phyloP scores from a whole-genome alignment of 2,113 vertebrate genomes.

The Butorides virescens region DNA sequence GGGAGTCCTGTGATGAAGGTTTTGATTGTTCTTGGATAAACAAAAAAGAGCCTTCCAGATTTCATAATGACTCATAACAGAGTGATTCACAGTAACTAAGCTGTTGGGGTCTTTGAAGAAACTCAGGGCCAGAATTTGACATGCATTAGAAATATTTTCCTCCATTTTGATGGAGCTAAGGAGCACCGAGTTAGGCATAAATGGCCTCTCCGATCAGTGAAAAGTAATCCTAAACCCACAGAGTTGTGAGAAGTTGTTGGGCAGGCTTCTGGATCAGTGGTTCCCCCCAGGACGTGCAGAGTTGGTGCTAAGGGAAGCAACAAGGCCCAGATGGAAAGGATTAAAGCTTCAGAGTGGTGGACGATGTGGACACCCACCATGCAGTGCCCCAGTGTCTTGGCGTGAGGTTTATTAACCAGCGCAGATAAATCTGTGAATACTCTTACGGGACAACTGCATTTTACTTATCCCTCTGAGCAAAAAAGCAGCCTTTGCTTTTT shows the following conservation, averaged over 20 bases:
- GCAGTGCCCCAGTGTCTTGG: not conserved
- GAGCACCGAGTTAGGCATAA: not conserved
- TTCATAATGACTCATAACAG: constrained; percentile 19
- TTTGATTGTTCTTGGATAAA: constrained; percentile 31
- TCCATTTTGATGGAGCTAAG: not conserved
- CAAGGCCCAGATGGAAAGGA: not conserved
- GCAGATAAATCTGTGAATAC: not conserved
- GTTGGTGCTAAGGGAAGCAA: not conserved
- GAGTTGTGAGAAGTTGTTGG: not conserved
- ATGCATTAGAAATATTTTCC: not conserved
- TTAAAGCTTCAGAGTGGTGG: not conserved
- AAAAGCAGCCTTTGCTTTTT: not conserved
- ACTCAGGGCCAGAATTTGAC: not conserved
- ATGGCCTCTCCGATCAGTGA: not conserved
- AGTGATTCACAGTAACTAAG: not conserved
- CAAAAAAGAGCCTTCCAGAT: not conserved
- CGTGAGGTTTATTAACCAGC: not conserved
- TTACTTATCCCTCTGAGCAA: not conserved
- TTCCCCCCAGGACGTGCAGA: rapidly evolving
- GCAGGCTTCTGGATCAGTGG: not conserved
- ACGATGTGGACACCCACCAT: rapidly evolving
- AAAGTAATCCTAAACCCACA: not conserved
- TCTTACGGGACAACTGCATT: not conserved
- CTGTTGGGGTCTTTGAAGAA: constrained; percentile 11
- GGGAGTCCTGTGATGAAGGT: constrained; percentile 1